These are phyloP conservation scores for Agrochola macilenta DNA, from an alignment of 2,888 invertebrate species.

Conservation along the genomic window DNA sequence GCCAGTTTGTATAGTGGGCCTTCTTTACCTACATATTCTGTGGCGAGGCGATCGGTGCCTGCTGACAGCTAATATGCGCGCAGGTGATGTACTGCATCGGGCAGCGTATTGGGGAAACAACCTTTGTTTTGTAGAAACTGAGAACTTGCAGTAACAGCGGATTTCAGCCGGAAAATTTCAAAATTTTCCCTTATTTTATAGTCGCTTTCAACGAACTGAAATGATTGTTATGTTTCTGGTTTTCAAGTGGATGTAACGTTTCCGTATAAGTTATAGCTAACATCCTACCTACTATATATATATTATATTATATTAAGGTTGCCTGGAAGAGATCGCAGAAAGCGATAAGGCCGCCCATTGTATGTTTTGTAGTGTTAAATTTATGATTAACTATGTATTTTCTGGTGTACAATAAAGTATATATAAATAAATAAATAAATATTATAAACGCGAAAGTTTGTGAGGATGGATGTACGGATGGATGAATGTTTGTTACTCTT, in stretches of 20 bases:
- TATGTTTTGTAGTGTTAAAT: too few species aligned
- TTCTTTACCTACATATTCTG: constrained; percentile 6
- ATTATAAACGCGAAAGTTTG: too few species aligned
- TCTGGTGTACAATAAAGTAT: too few species aligned
- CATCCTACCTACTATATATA: background rate
- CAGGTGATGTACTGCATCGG: constrained; percentile 76
- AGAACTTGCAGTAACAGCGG: constrained; percentile 22
- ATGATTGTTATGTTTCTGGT: constrained; percentile 24
- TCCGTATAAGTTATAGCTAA: background rate
- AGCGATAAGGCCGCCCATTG: too few species aligned
- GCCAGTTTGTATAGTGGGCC: background rate
- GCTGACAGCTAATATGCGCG: constrained; percentile 84
- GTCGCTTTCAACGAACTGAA: constrained; percentile 4
- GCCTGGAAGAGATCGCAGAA: too few species aligned
- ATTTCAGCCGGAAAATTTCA: constrained; percentile 13
- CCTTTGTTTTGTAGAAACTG: constrained; percentile 48
- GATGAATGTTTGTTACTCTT: too few species aligned
- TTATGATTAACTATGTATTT: too few species aligned
- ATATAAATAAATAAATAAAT: too few species aligned
- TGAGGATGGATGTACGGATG: too few species aligned
- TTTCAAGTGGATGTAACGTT: background rate
- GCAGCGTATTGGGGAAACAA: constrained; percentile 66
- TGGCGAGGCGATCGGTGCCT: constrained; percentile 72
- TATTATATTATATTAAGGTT: too few species aligned
- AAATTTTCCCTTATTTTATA: constrained; percentile 16